Conservation (phyloP, 2,797 vertebrate species). For the Antennarius maculatus region DNA sequence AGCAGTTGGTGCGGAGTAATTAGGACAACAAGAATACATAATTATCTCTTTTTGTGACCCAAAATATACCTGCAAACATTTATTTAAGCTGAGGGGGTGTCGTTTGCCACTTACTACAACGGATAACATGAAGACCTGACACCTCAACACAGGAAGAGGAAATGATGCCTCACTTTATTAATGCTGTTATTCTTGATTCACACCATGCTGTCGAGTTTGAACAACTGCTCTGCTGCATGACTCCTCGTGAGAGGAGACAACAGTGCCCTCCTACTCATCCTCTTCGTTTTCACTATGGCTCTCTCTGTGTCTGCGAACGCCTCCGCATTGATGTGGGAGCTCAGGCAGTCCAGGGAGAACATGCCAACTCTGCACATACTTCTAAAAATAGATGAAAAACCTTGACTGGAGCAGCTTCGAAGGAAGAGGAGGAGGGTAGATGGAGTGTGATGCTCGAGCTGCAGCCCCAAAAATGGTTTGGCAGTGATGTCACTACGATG, state of each 20-base stretch:
- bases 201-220: conserved; percentile 27
- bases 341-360: conserved; percentile 70
- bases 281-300: conserved; percentile 32
- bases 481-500: conserved; percentile 69
- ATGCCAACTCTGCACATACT: conserved; percentile 52
- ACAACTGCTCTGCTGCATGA: conserved; percentile 23
- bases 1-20: conserved; percentile 27
- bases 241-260: conserved; percentile 10
- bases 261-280: conserved; percentile 46
- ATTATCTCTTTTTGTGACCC: conserved; percentile 21
- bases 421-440: conserved; percentile 39
- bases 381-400: conserved; percentile 80
- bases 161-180: conserved; percentile 16
- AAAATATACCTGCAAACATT: conserved; percentile 24
- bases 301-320: conserved; percentile 59
- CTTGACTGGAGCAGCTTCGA: conserved; percentile 42
- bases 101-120: conserved; percentile 9
- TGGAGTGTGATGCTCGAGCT: conserved; percentile 21
- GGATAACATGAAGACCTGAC: conserved; percentile 6
- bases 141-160: conserved; percentile 34
- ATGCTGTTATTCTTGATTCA: conserved; percentile 21
- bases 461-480: conserved; percentile 73
- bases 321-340: conserved; percentile 66
- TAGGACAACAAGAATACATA: conserved; percentile 7
- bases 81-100: conserved; percentile 8